phyloP scores from a whole-genome alignment of 2,113 vertebrate species.

The Odontesthes bonariensis region DNA sequence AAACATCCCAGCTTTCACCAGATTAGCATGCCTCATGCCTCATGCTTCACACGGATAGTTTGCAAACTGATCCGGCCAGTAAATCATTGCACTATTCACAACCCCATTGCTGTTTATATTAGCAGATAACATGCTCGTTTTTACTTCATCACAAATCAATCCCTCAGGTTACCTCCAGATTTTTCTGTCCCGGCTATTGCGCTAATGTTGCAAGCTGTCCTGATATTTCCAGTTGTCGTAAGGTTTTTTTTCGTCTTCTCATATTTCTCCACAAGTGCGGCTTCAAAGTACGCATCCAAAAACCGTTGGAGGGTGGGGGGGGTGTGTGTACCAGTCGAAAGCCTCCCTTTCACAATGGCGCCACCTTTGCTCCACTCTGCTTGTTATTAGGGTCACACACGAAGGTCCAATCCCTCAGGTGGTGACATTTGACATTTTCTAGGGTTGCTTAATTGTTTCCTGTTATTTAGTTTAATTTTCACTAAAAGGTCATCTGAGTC shows the following conservation, averaged over 20 bases:
- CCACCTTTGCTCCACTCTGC: neutral
- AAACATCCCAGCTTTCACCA: neutral
- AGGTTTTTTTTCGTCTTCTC: too few relatives aligned
- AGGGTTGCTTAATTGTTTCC: conserved; percentile 69
- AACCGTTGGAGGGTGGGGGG: too few relatives aligned
- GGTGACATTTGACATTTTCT: conserved; percentile 62
- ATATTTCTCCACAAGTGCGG: too few relatives aligned
- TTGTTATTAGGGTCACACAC: conserved; percentile 38
- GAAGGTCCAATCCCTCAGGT: conserved; percentile 22
- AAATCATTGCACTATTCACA: neutral
- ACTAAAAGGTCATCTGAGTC: conserved; percentile 30
- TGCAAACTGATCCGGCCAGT: neutral
- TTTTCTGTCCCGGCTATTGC: too few relatives aligned
- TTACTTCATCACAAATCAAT: too few relatives aligned
- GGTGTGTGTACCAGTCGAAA: too few relatives aligned
- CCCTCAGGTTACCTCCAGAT: too few relatives aligned
- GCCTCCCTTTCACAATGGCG: neutral
- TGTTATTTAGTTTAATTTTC: conserved; percentile 74
- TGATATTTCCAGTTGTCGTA: too few relatives aligned
- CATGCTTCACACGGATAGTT: neutral
- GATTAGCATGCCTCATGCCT: neutral
- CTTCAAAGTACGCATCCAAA: too few relatives aligned
- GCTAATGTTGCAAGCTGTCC: too few relatives aligned
- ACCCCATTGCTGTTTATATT: neutral
- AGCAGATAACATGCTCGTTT: too few relatives aligned